Percentiles rank a stretch among this genome's conserved stretches.
Evolutionary conservation across 2,113 vertebrate species (phyloP).

Genomic region (Limanda limanda): DNA sequence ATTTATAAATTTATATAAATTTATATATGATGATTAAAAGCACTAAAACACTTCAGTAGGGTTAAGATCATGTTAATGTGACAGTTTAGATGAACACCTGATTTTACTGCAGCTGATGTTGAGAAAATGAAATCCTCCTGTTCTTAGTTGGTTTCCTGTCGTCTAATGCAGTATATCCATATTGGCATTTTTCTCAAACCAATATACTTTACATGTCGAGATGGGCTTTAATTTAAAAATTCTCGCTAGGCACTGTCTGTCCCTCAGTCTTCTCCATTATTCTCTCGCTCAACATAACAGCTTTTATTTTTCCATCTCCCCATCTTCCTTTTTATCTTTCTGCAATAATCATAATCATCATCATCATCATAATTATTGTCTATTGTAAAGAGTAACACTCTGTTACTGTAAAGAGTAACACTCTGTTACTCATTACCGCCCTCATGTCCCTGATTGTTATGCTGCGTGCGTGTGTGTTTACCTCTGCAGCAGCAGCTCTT

Average conservation of each 20-base stretch:
- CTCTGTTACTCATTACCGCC: no score
- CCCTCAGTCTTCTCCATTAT: background rate
- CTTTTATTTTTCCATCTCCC: background rate
- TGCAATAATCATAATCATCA: background rate
- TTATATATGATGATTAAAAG: no score
- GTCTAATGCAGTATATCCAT: no score
- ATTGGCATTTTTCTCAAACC: no score
- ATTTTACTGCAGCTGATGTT: background rate
- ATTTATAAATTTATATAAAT: no score
- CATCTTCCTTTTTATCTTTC: background rate
- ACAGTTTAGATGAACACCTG: background rate
- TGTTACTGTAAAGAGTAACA: no score
- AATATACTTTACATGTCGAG: background rate
- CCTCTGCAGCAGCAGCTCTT: conserved; percentile 47
- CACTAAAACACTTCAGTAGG: no score
- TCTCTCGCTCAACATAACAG: no score
- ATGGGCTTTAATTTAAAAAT: background rate
- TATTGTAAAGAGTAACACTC: no score
- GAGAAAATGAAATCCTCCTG: no score
- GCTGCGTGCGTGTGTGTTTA: conserved; percentile 23
- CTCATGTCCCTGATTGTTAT: conserved; percentile 10
- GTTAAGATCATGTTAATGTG: no score
- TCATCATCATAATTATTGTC: conserved; percentile 12
- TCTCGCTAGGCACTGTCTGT: background rate
- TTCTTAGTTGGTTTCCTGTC: no score